Base-by-base conservation (phyloP, 2,797 vertebrate genomes). In the Coccyzus lansbergi region DNA sequence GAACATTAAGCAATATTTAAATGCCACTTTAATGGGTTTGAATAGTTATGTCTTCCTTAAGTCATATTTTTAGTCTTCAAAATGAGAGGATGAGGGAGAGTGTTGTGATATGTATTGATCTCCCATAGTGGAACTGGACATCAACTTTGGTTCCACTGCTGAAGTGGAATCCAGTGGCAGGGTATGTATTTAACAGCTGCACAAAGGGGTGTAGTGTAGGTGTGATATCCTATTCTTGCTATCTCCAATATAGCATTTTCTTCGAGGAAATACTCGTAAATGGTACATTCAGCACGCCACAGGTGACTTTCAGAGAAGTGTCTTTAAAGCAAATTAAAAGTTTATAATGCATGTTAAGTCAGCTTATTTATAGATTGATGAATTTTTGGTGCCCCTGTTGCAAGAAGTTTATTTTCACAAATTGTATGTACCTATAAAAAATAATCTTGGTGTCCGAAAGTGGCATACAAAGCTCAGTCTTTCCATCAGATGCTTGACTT, bases 111-210 rank as follows among this genome's bases (percentile, higher is more conserved):
- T 92, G 31, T 36, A 68, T 88, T 94, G 94, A 96, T 97, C 92
- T 97, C 95, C 94, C 60, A 42, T 88, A 92, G 93, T 83, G 22
- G 69, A 83, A 91, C 90, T 91, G 96, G 93, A 97, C 96, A 97
- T 97, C 93, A 93, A 92, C 96, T 97, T 97, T 97, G 93, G 90
- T 96, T 98, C 94, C 75, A 90, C 91, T 94, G 83, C 93, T 97
- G 96, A 96, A 97, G 97, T 89, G 83, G 94, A 98, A 94, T 96
- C 94, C 94, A 34, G 87, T 91, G 81, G 86, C 92, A 88, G 88
- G 94, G 40, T 74, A 92, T 84, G 88, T 95, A 80, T 88, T 88
- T 70, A 95, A 97, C 97, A 97, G 97, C 97, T 97, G 96, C 96
- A 92, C 80, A 78, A 76, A 94, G 92, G 80, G 90, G 29, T 96